Evolutionary conservation across 2,888 invertebrate species (phyloP).

Genomic region (Heliconius aoede): DNA sequence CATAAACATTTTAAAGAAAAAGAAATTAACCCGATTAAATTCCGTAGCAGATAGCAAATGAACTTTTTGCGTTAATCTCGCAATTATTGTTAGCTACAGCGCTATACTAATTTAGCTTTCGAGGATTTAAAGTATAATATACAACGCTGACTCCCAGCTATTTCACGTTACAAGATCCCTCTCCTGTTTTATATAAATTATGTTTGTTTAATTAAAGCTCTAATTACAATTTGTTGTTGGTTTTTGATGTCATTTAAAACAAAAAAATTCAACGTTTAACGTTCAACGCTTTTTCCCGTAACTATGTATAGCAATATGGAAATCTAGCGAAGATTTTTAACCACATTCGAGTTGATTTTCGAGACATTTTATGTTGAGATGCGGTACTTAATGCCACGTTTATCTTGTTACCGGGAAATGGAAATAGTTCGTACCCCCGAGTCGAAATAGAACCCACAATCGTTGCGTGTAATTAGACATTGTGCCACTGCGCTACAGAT

Average conservation of each 20-base stretch:
- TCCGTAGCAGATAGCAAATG: constrained; percentile 16
- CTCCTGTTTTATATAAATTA: constrained; percentile 3
- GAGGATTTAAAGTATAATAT: constrained; percentile 21
- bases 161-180: constrained; percentile 3
- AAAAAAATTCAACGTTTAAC: too few relatives aligned
- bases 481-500: not conserved
- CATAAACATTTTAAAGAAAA: constrained; percentile 7
- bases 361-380: not conserved
- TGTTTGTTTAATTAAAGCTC: constrained; percentile 15
- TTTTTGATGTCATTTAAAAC: not conserved
- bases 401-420: not conserved
- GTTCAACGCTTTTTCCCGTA: not conserved
- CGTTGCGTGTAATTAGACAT: too few relatives aligned
- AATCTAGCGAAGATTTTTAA: not conserved
- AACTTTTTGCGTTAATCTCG: constrained; percentile 16
- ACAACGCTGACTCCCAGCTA: constrained; percentile 7
- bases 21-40: constrained; percentile 27
- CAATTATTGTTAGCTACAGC: constrained; percentile 17
- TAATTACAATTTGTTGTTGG: constrained; percentile 1
- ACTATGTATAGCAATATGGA: not conserved
- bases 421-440: too few relatives aligned
- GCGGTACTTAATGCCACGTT: not conserved
- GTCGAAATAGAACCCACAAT: too few relatives aligned
- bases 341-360: not conserved
- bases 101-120: constrained; percentile 27